Evolutionary conservation across 2,888 invertebrate genomes (phyloP).

Genomic region (Megaustenia siamemsis): DNA sequence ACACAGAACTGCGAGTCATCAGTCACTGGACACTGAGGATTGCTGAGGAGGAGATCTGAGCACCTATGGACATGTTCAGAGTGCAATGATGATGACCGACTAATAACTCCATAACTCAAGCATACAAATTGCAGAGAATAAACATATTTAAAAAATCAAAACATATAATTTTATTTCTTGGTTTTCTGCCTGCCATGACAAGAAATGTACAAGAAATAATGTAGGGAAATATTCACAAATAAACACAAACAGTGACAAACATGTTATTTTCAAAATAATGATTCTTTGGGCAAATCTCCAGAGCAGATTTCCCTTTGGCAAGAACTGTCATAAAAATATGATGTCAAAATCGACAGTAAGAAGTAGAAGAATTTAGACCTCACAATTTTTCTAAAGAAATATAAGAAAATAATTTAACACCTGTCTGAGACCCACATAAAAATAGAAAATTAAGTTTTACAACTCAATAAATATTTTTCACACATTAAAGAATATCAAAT

Average conservation of each 20-base stretch:
- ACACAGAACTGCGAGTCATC: too few species aligned
- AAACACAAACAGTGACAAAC: background rate
- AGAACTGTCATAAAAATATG: background rate
- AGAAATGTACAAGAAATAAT: background rate
- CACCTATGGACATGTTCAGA: too few species aligned
- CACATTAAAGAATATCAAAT: too few species aligned
- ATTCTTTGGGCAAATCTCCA: background rate
- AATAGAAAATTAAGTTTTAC: too few species aligned
- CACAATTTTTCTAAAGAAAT: background rate
- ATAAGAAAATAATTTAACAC: background rate
- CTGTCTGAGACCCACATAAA: background rate
- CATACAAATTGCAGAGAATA: too few species aligned
- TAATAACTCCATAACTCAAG: too few species aligned
- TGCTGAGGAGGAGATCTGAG: too few species aligned
- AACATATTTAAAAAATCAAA: background rate
- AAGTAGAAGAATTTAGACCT: background rate
- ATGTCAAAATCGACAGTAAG: background rate
- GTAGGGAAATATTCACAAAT: background rate
- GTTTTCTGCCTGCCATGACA: slow-evolving; percentile 14
- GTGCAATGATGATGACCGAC: too few species aligned
- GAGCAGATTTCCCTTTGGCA: background rate
- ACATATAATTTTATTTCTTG: slow-evolving; percentile 11
- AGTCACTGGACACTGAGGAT: too few species aligned
- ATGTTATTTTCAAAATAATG: background rate
- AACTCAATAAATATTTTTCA: too few species aligned